Evolutionary conservation across 2,888 invertebrate species (phyloP).

Genomic region (Hyposoter didymator): DNA sequence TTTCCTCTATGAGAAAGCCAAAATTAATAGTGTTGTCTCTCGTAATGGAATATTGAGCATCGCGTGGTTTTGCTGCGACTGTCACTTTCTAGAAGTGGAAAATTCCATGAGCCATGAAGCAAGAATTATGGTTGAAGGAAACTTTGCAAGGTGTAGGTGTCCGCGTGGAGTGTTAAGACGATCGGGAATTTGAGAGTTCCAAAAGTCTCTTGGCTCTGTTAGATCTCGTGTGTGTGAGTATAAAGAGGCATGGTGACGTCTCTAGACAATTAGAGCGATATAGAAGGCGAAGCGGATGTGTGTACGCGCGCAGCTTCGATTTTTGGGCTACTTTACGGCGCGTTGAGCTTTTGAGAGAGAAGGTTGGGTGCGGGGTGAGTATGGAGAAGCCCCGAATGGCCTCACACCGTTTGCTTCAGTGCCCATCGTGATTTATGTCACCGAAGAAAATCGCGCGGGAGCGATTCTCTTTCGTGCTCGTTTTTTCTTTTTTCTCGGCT

Average conservation of each 20-base stretch:
- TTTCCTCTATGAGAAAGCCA: too few relatives aligned
- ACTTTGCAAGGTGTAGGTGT: not conserved
- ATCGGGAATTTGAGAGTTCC: conserved; percentile 55
- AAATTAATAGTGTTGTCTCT: too few relatives aligned
- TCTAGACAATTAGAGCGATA: not conserved
- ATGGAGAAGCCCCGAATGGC: conserved; percentile 13
- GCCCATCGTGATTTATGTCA: conserved; percentile 62
- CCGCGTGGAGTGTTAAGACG: conserved; percentile 29
- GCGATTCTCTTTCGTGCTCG: conserved; percentile 37
- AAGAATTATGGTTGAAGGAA: not conserved
- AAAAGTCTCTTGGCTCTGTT: conserved; percentile 19
- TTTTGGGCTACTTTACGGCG: conserved; percentile 60
- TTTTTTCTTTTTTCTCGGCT: conserved; percentile 3
- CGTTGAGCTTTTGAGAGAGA: conserved; percentile 60
- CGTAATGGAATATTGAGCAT: too few relatives aligned
- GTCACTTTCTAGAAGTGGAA: not conserved
- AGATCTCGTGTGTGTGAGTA: not conserved
- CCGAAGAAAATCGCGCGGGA: conserved; percentile 68
- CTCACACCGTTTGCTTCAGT: conserved; percentile 49
- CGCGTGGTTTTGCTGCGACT: too few relatives aligned
- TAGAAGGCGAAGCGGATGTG: not conserved
- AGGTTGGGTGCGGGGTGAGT: conserved; percentile 48
- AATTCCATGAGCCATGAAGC: not conserved
- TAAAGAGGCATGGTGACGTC: not conserved
- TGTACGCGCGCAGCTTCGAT: conserved; percentile 31